Evolutionary conservation across 2,113 vertebrate genomes (phyloP).

Genomic region (Halcyon senegalensis): DNA sequence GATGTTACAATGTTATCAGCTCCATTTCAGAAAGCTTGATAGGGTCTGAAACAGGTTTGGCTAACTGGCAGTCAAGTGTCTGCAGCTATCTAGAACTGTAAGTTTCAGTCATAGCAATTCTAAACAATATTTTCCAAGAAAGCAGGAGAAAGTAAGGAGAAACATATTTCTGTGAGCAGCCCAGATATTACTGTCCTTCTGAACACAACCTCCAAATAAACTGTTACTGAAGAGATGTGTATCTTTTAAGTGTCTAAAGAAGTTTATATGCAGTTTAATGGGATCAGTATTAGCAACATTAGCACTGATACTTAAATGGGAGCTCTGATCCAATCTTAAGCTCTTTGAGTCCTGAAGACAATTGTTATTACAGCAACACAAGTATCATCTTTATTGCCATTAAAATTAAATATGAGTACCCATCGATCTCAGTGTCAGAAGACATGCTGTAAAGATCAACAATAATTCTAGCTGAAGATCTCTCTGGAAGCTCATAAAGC

Average conservation of each 20-base stretch:
- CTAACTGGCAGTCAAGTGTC: not conserved
- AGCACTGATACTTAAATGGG: not conserved
- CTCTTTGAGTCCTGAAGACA: conserved; percentile 6
- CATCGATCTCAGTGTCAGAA: conserved; percentile 43
- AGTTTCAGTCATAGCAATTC: not conserved
- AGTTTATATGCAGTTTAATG: conserved; percentile 6
- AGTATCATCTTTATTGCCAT: conserved; percentile 13
- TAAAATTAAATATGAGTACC: conserved; percentile 48
- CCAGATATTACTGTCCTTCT: not conserved
- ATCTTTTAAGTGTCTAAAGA: not conserved
- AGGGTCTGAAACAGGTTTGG: not conserved
- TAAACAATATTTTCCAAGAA: not conserved
- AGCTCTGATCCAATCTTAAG: not conserved
- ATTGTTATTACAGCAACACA: not conserved
- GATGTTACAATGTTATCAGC: not conserved
- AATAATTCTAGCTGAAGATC: conserved; percentile 44
- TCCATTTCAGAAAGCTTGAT: not conserved
- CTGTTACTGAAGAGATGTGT: not conserved
- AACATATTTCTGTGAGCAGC: not conserved
- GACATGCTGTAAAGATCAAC: conserved; percentile 30
- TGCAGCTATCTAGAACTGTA: not conserved
- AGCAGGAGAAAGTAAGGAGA: not conserved
- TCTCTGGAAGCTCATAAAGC: conserved; percentile 29
- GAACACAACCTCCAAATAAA: not conserved
- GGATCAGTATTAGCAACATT: conserved; percentile 15